phyloP scores from a whole-genome alignment of 2,888 invertebrate species.

The Thera britannica region DNA sequence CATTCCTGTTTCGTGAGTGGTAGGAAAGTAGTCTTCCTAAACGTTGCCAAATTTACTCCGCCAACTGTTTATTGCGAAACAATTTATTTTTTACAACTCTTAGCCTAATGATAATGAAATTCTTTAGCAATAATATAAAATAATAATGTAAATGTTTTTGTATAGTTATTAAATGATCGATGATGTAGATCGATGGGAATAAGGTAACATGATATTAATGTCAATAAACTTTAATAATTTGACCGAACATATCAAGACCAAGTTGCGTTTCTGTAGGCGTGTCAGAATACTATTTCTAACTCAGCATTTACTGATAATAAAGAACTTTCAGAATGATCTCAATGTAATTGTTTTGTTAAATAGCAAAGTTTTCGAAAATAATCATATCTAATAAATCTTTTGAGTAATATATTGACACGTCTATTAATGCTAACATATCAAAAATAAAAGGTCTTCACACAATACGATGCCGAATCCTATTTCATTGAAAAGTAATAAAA shows the following conservation, averaged over 20 bases:
- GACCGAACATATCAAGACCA: constrained; percentile 67
- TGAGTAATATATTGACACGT: constrained; percentile 36
- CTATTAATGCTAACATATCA: constrained; percentile 51
- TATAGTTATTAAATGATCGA: constrained; percentile 77
- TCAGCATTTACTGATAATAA: constrained; percentile 26
- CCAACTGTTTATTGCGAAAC: constrained; percentile 81
- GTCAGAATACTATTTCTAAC: constrained; percentile 52
- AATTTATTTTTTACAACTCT: constrained; percentile 69
- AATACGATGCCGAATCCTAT: constrained; percentile 52
- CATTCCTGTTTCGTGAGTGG: constrained; percentile 83
- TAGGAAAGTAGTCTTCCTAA: constrained; percentile 84
- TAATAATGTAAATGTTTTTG: constrained; percentile 83
- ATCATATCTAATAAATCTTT: neutral
- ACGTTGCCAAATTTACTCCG: constrained; percentile 83
- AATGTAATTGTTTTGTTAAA: neutral
- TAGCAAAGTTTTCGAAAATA: constrained; percentile 12
- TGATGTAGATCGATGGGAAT: constrained; percentile 49
- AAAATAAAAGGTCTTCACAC: constrained; percentile 49
- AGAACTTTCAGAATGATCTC: neutral
- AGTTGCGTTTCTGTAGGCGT: constrained; percentile 49
- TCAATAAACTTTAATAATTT: constrained; percentile 53
- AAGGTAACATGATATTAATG: constrained; percentile 57
- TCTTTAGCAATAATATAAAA: constrained; percentile 82
- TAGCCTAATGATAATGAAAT: constrained; percentile 81
- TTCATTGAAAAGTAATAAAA: constrained; percentile 50